Conservation (phyloP, 2,888 invertebrate species). For the Gymnosoma rotundatum region DNA sequence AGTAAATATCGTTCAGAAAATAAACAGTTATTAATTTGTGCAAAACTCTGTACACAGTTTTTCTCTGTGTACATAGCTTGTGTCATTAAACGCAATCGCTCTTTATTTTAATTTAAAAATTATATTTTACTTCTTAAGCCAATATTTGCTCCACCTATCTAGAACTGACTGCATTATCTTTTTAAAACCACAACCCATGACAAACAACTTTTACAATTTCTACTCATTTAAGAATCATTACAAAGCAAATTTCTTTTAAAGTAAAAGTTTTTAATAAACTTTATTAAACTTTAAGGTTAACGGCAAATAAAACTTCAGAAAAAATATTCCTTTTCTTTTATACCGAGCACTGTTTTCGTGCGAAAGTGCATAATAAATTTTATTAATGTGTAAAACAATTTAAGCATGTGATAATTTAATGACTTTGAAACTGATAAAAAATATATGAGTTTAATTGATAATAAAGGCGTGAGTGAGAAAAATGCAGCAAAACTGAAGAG, state of each 20-base stretch:
- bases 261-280: conserved; percentile 38
- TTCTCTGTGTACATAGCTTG: too few relatives aligned
- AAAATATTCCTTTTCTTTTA: not conserved
- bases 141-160: too few relatives aligned
- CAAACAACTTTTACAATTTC: not conserved
- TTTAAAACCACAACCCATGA: not conserved
- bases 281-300: conserved; percentile 2
- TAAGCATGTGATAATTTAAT: conserved; percentile 32
- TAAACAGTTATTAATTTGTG: too few relatives aligned
- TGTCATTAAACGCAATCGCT: too few relatives aligned
- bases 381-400: conserved; percentile 31
- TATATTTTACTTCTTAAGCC: too few relatives aligned
- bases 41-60: too few relatives aligned
- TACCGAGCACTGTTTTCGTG: not conserved
- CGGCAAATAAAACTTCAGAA: not conserved
- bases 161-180: too few relatives aligned
- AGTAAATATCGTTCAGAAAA: too few relatives aligned
- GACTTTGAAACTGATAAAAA: conserved; percentile 1
- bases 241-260: conserved; percentile 30
- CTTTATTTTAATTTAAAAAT: too few relatives aligned
- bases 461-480: too few relatives aligned
- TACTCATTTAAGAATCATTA: conserved; percentile 67
- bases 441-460: not conserved
- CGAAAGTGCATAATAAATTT: conserved; percentile 1
- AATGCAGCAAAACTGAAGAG: too few relatives aligned